phyloP scores from a whole-genome alignment of 2,797 vertebrate genomes.

The Typhlichthys subterraneus region DNA sequence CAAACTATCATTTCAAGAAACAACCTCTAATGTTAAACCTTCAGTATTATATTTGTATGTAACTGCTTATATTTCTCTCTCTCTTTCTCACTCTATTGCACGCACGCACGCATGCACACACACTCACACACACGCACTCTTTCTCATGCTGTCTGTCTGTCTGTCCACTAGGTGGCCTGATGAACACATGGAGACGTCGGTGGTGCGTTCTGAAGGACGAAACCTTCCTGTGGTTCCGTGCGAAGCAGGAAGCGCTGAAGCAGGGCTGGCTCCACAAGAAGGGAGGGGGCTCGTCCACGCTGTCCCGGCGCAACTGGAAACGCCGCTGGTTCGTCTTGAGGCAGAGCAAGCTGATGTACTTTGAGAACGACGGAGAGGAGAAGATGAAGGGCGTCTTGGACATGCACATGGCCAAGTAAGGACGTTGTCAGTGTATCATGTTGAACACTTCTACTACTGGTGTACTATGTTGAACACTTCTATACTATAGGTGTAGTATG shows the following conservation, averaged over 20 bases:
- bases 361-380: slow-evolving; percentile 94
- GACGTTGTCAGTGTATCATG: not conserved
- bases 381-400: slow-evolving; percentile 92
- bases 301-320: slow-evolving; percentile 97
- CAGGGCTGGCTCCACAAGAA: slow-evolving; percentile 98
- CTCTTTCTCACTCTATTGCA: not conserved
- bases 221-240: slow-evolving; percentile 97
- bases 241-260: slow-evolving; percentile 97
- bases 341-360: slow-evolving; percentile 94
- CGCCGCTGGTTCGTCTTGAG: slow-evolving; percentile 96
- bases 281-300: slow-evolving; percentile 92
- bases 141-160: too few relatives aligned
- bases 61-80: not conserved
- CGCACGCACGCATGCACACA: too few relatives aligned
- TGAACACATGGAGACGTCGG: slow-evolving; percentile 94
- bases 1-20: too few relatives aligned
- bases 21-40: too few relatives aligned
- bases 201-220: slow-evolving; percentile 98
- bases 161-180: slow-evolving; percentile 83
- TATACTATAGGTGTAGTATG: too few relatives aligned
- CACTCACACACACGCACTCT: not conserved
- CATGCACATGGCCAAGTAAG: slow-evolving; percentile 88
- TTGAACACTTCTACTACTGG: too few relatives aligned
- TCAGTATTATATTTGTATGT: too few relatives aligned
- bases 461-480: too few relatives aligned